Evolutionary conservation across 2,888 invertebrate genomes (phyloP), one percentile per base, ranked within the genome.

Genomic region (Odontocolon sp.): DNA sequence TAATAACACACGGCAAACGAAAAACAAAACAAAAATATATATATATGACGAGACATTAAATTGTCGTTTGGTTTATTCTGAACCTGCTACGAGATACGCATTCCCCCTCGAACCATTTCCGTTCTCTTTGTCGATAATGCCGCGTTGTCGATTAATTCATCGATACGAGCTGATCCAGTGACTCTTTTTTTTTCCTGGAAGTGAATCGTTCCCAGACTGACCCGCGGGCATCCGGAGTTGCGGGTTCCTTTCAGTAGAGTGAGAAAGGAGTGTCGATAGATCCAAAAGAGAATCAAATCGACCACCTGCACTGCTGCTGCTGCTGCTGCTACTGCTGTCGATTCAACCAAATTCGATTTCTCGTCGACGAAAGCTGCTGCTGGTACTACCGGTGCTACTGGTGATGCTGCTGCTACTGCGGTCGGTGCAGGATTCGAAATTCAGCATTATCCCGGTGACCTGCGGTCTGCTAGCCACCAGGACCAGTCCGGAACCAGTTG

Each of bases 311-410:
- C 47, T 42, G 18, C 70, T 8, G 40, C 14, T 14, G 28, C 70
- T 45, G 33, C 45, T 21, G 40, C 45, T 42, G 21, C 52, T 11
- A 36, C 45, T 28, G 36, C 74, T 47, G 68, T 61, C 74, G 77
- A 68, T 77, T 77, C 68, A 68, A 74, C 64, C 52, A 45, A 73
- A 69, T 77, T 64, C 68, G 64, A 77, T 77, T 77, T 70, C 70
- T 38, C 23, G 28, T 42, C 52, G 47, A 52, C 45, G 36, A 52
- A 33, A 23, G 40, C 45, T 64, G 23, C 28, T 50, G 26, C 6
- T 50, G 26, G 36, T 8, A 9, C 33, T 61, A 16, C 23, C n/a
- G n/a, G n/a, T 33, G 28, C 11, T 56, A 9, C 31, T 28, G 45
- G 33, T 18, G 23, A 56, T 45, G 33, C 40, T 38, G 57, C 16